Conservation (phyloP, 2,888 invertebrate genomes). For the Lasioglossum oenotherae region DNA sequence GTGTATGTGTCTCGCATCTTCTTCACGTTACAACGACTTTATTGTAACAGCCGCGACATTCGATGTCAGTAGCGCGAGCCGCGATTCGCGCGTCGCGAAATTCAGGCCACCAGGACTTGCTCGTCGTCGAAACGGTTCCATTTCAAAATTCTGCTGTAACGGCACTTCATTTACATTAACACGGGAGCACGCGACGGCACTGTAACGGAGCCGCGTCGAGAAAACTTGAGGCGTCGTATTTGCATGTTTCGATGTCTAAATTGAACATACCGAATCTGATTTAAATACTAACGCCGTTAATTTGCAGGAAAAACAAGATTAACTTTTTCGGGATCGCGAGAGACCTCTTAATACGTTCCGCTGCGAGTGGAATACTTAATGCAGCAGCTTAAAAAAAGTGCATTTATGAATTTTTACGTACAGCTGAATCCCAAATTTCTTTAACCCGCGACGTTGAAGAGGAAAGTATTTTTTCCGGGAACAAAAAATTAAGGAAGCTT, state of each 20-base stretch:
- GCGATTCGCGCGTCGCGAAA: conserved; percentile 38
- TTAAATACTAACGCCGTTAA: background rate
- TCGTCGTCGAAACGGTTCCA: conserved; percentile 43
- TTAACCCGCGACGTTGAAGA: background rate
- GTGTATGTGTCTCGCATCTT: background rate
- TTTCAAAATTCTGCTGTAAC: conserved; percentile 4
- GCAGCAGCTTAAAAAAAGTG: background rate
- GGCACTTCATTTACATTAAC: conserved; percentile 5
- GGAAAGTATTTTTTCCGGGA: background rate
- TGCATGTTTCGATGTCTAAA: conserved; percentile 6
- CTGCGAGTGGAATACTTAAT: background rate
- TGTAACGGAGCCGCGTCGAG: background rate
- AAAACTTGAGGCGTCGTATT: background rate
- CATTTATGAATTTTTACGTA: background rate
- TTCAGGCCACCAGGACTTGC: conserved; percentile 45
- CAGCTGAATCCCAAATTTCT: background rate
- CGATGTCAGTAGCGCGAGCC: conserved; percentile 22
- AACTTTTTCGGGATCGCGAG: background rate
- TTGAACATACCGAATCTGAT: background rate
- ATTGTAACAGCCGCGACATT: conserved; percentile 35
- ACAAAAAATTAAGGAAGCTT: background rate
- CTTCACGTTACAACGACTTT: conserved; percentile 29
- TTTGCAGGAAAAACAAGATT: background rate
- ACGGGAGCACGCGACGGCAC: background rate
- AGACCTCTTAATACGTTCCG: too few species aligned